Conservation (phyloP, 2,797 vertebrate genomes). For the Enteromius viviparus region DNA sequence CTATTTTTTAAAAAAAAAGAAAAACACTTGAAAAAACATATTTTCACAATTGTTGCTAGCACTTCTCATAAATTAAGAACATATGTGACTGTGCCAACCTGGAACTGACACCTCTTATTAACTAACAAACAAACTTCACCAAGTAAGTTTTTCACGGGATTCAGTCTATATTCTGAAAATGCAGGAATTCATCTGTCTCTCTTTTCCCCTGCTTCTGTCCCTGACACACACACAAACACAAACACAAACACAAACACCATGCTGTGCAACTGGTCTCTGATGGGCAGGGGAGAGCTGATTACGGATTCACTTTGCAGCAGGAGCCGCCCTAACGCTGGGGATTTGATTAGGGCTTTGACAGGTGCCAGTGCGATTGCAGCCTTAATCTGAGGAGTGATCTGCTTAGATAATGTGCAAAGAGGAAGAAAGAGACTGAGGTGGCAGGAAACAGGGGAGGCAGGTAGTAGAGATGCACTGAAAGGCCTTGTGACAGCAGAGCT, state of each 20-base stretch:
- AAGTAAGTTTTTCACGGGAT: not conserved
- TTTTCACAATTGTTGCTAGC: not conserved
- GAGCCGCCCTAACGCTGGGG: conserved; percentile 52
- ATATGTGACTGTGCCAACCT: not conserved
- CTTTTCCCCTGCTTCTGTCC: not conserved
- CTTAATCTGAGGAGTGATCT: conserved; percentile 57
- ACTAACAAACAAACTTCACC: not conserved
- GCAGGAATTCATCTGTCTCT: not conserved
- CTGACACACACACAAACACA: not conserved
- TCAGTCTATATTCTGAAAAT: not conserved
- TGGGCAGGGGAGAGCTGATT: conserved; percentile 58
- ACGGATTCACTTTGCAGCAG: conserved; percentile 60
- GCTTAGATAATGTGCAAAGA: conserved; percentile 50
- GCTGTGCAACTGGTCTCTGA: conserved; percentile 47
- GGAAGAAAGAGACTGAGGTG: conserved; percentile 44
- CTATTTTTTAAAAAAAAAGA: not conserved
- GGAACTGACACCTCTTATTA: not conserved
- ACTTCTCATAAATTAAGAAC: not conserved
- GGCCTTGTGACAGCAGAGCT: conserved; percentile 17
- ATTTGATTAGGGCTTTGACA: conserved; percentile 59
- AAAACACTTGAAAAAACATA: not conserved
- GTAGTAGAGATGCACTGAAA: conserved; percentile 26
- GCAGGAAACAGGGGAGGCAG: conserved; percentile 31
- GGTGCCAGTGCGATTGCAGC: conserved; percentile 57
- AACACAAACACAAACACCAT: conserved; percentile 3